phyloP scores from a whole-genome alignment of 2,113 vertebrate species.

The Vulpes lagopus region DNA sequence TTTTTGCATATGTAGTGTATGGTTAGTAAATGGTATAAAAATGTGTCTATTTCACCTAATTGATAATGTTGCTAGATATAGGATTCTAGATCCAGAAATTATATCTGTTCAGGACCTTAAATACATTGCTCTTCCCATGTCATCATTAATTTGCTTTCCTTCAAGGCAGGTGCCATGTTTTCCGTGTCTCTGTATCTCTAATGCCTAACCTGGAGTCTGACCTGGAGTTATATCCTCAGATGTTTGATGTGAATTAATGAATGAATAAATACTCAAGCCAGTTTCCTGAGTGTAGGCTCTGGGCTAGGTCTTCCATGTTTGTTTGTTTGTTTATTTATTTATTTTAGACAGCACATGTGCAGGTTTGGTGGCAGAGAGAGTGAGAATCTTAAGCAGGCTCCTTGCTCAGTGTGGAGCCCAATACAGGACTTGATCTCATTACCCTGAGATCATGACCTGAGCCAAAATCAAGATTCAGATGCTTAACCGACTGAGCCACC shows the following conservation, averaged over 20 bases:
- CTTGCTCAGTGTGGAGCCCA: background rate
- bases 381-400: background rate
- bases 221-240: background rate
- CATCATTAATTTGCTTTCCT: background rate
- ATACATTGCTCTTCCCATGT: background rate
- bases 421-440: background rate
- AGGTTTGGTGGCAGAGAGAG: background rate
- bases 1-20: background rate
- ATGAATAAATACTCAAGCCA: background rate
- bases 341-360: no score
- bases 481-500: background rate
- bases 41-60: background rate
- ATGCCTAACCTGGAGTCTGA: background rate
- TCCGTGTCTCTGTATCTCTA: background rate
- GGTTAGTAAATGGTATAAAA: background rate
- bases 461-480: background rate
- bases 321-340: background rate
- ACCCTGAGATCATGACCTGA: background rate
- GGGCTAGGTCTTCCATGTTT: background rate
- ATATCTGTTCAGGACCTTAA: background rate
- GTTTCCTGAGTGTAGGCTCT: background rate
- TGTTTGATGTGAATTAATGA: background rate
- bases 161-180: background rate
- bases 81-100: background rate
- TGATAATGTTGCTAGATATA: background rate